Evolutionary conservation across 2,797 vertebrate genomes (phyloP), one percentile per base, ranked within the genome.

Genomic region (Gymnoscopelus braueri): DNA sequence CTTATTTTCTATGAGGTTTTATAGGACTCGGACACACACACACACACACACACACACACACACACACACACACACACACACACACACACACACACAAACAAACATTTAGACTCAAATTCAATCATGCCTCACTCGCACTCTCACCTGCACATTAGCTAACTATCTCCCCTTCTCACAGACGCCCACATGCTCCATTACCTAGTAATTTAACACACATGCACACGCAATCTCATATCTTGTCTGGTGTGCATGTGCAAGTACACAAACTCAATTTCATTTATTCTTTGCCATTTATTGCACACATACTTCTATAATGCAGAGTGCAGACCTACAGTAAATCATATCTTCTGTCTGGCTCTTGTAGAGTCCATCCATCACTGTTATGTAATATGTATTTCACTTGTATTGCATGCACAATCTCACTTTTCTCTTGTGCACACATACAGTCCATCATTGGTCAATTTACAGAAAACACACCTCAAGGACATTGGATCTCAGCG

Each of bases 401-500:
- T 44, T 44, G 39, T 44, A 44, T 24, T 39, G 6, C 64, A 44
- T 44, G 1, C 54, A 67, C 69, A 79, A 62, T 72, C 79, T 67
- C 70, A 66, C 58, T 65, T 82, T 69, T 47, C 55, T 48, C 6
- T 29, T 15, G 58, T 23, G 44, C 56, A 47, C 48, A 19, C 54
- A 24, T 44, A 9, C 7, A 44, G 39, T 9, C 39, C 39, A 44
- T 44, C 60, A 72, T 39, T 48, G n/a, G 14, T 29, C 39, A 63
- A 9, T 32, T 32, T 44, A n/a, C 35, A 15, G 8, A 54, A 55
- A 71, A 67, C 69, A 63, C 68, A 29, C 68, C 63, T 67, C 84
- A 87, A 89, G 87, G 85, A 85, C 88, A 60, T 58, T 0, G 1
- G 19, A 54, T 50, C 65, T 85, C 65, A 64, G 51, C 53, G 71